Percentiles rank a stretch among this genome's conserved stretches.
Conservation (phyloP, 2,113 vertebrate species). For the Mormyrus lacerda region DNA sequence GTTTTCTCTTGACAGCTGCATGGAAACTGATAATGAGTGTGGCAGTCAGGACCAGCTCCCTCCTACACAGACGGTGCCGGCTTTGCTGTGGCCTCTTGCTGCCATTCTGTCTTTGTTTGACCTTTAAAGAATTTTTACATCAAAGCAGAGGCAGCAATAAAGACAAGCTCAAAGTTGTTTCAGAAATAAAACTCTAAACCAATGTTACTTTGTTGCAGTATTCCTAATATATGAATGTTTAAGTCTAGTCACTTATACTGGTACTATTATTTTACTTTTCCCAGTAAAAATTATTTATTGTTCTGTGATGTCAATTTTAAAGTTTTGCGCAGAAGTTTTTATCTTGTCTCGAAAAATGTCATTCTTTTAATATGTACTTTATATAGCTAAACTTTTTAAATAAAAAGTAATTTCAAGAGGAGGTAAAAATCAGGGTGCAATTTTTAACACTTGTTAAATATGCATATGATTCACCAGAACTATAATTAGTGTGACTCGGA, state of each 20-base stretch:
- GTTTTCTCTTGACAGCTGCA: slow-evolving; percentile 26
- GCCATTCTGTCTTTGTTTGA: not conserved
- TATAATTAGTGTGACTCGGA: not conserved
- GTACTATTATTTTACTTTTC: not conserved
- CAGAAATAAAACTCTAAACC: not conserved
- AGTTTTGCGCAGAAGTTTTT: not conserved
- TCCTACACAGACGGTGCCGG: not conserved
- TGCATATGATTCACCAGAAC: not conserved
- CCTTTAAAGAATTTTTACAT: not conserved
- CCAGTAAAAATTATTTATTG: not conserved
- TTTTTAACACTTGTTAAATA: slow-evolving; percentile 5
- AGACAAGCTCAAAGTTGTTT: not conserved
- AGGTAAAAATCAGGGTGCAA: not conserved
- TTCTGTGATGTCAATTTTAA: not conserved
- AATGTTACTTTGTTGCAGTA: not conserved
- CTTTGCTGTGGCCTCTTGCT: not conserved
- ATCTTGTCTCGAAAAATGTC: not conserved
- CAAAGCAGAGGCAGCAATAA: not conserved
- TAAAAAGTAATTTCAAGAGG: not conserved
- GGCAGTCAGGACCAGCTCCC: not conserved
- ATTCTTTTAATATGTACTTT: not conserved
- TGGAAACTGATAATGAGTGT: slow-evolving; percentile 13
- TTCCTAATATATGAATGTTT: not conserved
- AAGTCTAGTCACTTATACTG: not conserved
- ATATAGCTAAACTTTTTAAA: not conserved